A percentile compares a stretch with the other conserved stretches of the same genome.
These are phyloP conservation scores for Salminus brasiliensis DNA, from an alignment of 2,113 vertebrate species.

Conservation along the genomic window DNA sequence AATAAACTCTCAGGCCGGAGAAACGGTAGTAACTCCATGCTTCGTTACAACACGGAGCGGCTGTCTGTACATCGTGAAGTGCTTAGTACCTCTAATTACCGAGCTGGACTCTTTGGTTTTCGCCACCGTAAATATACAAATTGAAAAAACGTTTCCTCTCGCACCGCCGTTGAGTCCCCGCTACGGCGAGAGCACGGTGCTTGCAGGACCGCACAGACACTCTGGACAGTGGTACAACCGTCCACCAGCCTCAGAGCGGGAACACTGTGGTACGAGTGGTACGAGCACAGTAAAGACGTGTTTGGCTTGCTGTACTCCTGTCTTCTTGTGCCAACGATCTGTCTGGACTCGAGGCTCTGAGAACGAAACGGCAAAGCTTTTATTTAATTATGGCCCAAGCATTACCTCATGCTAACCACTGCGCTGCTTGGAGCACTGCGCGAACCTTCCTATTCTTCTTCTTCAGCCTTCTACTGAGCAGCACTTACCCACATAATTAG, in stretches of 20 bases:
- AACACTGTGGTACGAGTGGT: no score
- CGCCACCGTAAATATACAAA: constrained; percentile 77
- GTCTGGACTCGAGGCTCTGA: background rate
- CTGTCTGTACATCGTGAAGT: constrained; percentile 75
- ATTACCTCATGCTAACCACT: constrained; percentile 1
- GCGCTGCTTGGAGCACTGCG: background rate
- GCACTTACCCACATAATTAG: background rate
- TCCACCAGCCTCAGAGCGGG: background rate
- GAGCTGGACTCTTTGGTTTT: constrained; percentile 65
- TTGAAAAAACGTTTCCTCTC: constrained; percentile 77
- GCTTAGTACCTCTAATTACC: constrained; percentile 78
- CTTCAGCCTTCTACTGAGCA: background rate
- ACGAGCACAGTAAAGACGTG: background rate
- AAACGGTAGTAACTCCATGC: constrained; percentile 83
- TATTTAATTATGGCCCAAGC: background rate
- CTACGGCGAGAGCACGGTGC: constrained; percentile 50
- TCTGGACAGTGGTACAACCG: background rate
- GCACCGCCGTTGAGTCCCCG: constrained; percentile 53
- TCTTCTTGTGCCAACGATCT: background rate
- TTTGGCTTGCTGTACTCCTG: background rate
- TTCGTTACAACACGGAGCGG: constrained; percentile 76
- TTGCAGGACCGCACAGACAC: background rate
- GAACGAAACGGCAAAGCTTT: background rate
- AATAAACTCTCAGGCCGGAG: constrained; percentile 82
- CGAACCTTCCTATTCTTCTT: background rate